Evolutionary conservation across 2,888 invertebrate genomes (phyloP), one percentile per base, ranked within the genome.

Genomic region (Rutpela maculata): DNA sequence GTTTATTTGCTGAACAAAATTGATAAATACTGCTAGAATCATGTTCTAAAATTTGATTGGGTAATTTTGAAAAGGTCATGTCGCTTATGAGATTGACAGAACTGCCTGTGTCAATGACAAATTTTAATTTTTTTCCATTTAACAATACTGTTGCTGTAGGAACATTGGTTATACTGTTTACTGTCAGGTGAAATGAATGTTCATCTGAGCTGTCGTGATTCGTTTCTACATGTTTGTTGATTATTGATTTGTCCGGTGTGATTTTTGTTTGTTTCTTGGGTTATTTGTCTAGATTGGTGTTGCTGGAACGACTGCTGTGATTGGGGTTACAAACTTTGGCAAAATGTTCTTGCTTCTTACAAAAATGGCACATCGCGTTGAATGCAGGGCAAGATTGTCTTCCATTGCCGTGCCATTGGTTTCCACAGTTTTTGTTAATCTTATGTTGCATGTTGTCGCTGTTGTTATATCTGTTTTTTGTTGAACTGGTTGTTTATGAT

Each of bases 51-150:
- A 5, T 62, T 17, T 76, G 35, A n/a, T 71, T 9, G 22, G 38
- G 38, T 55, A 71, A 19, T 71, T 69, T 63, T 71, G 22, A 15
- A 35, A 31, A 73, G 62, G 60, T 74, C 26, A 50, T 17, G 18
- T 72, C 56, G 19, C 67, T 73, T 43, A 76, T 76, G 4, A 73
- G n/a, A 18, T 73, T 73, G 0, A 76, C 73, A 12, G 73, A 73
- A 35, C 73, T 63, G 35, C 63, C 76, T 62, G 73, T 73, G 50
- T 77, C 77, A 38, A 69, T 62, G 50, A 62, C 18, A 55, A 72
- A 74, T 50, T 35, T 22, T n/a, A 59, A 43, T 43, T 43, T 10
- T 43, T 43, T 11, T 10, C 38, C 38, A 43, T 43, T 43, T 43
- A 43, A 11, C 38, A 11, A 9, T 10, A 43, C 38, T 10, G 11